Evolutionary conservation across 2,888 invertebrate species (phyloP).

Genomic region (Ametastegia equiseti): DNA sequence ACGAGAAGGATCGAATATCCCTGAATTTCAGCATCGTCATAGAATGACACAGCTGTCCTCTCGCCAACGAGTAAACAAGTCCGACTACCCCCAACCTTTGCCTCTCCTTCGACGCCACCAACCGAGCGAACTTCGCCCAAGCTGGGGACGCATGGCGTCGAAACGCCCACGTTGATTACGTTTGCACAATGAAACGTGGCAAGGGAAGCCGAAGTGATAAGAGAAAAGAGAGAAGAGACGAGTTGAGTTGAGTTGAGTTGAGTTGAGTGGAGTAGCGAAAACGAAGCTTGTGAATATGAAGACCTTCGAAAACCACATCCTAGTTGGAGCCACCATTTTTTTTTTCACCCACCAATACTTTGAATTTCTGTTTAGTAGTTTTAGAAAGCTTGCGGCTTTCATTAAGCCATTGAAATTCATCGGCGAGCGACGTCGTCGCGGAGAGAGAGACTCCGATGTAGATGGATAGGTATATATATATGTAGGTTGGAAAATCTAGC

Average conservation of each 20-base stretch:
- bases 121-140: neutral
- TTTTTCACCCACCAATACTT: neutral
- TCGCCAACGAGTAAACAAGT: conserved; percentile 39
- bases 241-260: too few relatives aligned
- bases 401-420: neutral
- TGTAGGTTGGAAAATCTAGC: neutral
- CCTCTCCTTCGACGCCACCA: conserved; percentile 13
- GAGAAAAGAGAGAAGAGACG: neutral
- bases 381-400: neutral
- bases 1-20: neutral
- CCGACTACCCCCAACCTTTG: neutral
- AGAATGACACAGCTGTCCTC: conserved; percentile 37
- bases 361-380: conserved; percentile 1
- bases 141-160: conserved; percentile 43
- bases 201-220: neutral
- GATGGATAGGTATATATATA: too few relatives aligned
- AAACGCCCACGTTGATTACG: conserved; percentile 46
- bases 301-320: conserved; percentile 26
- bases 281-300: neutral
- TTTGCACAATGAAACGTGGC: conserved; percentile 47
- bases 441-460: neutral
- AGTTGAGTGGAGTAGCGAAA: neutral
- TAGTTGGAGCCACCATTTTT: neutral
- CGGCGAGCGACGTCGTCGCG: neutral
- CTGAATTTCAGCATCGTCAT: conserved; percentile 12